Evolutionary conservation across 2,113 vertebrate species (phyloP).

Genomic region (Ginglymostoma cirratum): DNA sequence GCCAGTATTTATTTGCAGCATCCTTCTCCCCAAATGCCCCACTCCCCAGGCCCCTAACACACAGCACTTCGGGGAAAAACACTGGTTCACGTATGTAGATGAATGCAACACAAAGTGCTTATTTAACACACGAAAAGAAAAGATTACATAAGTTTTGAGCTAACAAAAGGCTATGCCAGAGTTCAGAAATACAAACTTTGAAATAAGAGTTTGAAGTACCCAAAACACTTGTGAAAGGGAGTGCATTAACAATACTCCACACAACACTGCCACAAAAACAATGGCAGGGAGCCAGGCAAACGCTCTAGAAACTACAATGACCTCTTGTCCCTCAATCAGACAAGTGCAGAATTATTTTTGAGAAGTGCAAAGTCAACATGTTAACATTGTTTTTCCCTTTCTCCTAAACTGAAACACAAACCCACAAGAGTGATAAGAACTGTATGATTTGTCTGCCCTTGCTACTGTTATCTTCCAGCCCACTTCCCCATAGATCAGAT

Average conservation of each 20-base stretch:
- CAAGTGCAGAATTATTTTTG: constrained; percentile 53
- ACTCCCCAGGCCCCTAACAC: neutral
- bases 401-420: constrained; percentile 48
- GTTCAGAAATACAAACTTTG: neutral
- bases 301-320: neutral
- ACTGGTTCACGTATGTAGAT: neutral
- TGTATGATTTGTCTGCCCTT: constrained; percentile 39
- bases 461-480: constrained; percentile 32
- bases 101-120: no score
- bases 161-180: no score
- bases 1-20: neutral
- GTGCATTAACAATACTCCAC: neutral
- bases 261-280: neutral
- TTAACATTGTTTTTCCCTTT: constrained; percentile 53
- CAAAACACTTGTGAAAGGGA: neutral
- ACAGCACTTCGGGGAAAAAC: neutral
- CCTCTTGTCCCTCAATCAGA: constrained; percentile 48
- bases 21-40: neutral
- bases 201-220: constrained; percentile 16
- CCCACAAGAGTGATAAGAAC: constrained; percentile 42
- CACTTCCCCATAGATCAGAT: constrained; percentile 25
- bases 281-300: neutral
- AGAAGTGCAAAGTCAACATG: constrained; percentile 55
- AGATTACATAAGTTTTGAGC: neutral
- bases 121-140: neutral